These are phyloP conservation scores for Megaptera novaeangliae DNA, from an alignment of 2,113 vertebrate species.

Conservation along the genomic window DNA sequence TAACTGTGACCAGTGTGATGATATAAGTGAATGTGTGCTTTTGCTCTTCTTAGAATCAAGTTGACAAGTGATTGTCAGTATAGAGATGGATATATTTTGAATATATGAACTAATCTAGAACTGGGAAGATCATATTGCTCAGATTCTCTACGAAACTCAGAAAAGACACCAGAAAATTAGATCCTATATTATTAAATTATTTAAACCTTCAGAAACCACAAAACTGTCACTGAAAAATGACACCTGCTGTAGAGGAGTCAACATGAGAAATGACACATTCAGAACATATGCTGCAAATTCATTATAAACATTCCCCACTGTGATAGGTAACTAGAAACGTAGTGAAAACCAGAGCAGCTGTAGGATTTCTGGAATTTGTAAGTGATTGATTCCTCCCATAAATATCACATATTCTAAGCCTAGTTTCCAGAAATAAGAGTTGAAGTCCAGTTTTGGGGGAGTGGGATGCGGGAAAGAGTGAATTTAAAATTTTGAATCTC, in stretches of 20 bases:
- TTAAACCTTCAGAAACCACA: not conserved
- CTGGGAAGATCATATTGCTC: not conserved
- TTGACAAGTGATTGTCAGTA: not conserved
- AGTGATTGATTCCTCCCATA: not conserved
- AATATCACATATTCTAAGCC: not conserved
- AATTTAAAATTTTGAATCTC: not conserved
- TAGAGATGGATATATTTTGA: not conserved
- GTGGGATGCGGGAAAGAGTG: rapidly evolving
- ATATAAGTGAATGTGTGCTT: not conserved
- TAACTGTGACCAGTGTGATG: not conserved
- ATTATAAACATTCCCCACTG: not conserved
- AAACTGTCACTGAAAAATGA: not conserved
- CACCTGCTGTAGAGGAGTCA: not conserved
- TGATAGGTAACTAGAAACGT: not conserved
- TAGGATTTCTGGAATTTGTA: not conserved
- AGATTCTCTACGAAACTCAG: not conserved
- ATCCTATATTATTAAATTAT: not conserved
- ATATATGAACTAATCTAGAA: not conserved
- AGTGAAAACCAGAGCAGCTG: not conserved
- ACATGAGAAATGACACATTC: not conserved
- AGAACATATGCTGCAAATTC: not conserved
- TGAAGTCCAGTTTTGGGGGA: not conserved
- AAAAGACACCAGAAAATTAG: not conserved
- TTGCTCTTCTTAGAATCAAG: not conserved
- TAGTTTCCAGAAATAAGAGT: not conserved